These are phyloP conservation scores for Coenonympha glycerion DNA, from an alignment of 2,888 invertebrate genomes.

Conservation along the genomic window DNA sequence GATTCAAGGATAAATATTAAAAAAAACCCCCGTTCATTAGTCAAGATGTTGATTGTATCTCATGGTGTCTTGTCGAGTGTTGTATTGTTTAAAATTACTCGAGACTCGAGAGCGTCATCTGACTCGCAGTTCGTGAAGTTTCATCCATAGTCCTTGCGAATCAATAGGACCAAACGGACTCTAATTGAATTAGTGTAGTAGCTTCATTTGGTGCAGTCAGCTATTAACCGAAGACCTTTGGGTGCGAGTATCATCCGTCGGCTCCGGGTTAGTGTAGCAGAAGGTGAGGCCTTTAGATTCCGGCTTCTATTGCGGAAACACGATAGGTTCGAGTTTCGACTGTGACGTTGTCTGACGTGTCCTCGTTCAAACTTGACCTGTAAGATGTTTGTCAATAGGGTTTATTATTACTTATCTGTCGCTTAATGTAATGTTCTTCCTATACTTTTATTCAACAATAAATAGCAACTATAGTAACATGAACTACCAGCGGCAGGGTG, in stretches of 20 bases:
- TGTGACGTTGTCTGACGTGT: background rate
- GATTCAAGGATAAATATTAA: background rate
- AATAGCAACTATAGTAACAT: background rate
- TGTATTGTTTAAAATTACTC: background rate
- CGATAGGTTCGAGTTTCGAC: slow-evolving; percentile 6
- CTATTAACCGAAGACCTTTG: background rate
- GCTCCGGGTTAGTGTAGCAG: background rate
- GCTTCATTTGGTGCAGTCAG: background rate
- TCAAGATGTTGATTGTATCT: background rate
- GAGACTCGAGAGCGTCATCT: no score
- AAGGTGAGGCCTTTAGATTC: slow-evolving; percentile 9
- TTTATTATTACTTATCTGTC: background rate
- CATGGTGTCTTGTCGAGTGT: background rate
- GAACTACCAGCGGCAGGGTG: background rate
- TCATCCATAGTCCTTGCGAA: slow-evolving; percentile 9
- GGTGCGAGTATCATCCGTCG: background rate
- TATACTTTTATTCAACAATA: background rate
- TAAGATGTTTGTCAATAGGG: background rate
- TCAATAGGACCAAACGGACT: slow-evolving; percentile 3
- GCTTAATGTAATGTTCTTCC: background rate
- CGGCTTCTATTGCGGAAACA: slow-evolving; percentile 16
- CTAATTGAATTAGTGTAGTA: slow-evolving; percentile 12
- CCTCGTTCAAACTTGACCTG: background rate
- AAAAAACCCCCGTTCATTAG: background rate
- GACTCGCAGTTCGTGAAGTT: background rate